Base-by-base conservation (phyloP, 2,888 invertebrate genomes). In the Chaetogeoica ovagalla region DNA sequence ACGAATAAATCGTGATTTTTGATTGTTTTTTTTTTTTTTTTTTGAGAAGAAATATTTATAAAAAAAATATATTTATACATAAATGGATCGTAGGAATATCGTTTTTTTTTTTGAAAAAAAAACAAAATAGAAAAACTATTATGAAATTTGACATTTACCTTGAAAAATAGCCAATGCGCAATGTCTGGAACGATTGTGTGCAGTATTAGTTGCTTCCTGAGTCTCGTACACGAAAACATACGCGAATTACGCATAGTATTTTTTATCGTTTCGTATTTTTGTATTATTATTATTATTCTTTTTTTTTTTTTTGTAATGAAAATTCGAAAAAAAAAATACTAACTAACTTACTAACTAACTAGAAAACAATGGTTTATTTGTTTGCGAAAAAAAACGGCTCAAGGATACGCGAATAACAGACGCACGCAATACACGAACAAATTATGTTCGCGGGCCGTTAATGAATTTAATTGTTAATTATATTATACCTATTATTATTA, bases 391-490 rank as follows among this genome's bases (percentile, higher is more conserved):
- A 63, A 79, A 17, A 79, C 60, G 21, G 13, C 55, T 71, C 77
- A 79, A 79, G 69, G 77, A 8, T 39, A 55, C 62, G 55, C 55
- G 21, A 39, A 62, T 30, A 30, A 30, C 30, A 30, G 55, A 71
- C 17, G 55, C 77, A 70, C 62, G 77, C 62, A 55, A 79, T 71
- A 11, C 39, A 30, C 39, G 30, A 63, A 70, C 69, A 63, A 63
- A 79, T 79, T 63, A 62, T 79, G 62, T 62, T 79, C 59, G 77
- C 59, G 77, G 70, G 63, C 62, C 63, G 70, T 39, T 79, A 70
- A 79, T 79, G 70, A 79, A 70, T 79, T 77, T 60, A 70, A 71
- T 79, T 79, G 77, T 79, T 79, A 70, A 79, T 63, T 70, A 75
- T 66, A 43, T 1, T 30, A 30, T 30, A 30, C 30, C 30, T 30